phyloP scores from a whole-genome alignment of 2,888 invertebrate genomes.

The Galerucella nymphaeae region DNA sequence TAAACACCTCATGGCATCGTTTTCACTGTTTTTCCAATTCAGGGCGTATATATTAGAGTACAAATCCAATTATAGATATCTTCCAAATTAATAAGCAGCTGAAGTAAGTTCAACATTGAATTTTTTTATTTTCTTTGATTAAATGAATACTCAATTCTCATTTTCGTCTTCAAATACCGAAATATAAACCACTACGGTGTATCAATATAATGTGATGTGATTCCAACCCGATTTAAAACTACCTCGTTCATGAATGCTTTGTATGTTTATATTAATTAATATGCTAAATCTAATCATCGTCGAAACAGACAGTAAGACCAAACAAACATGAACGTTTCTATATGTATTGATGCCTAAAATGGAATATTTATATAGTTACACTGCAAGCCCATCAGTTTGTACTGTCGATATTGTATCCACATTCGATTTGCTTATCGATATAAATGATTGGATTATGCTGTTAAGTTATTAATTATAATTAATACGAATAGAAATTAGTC shows the following conservation, averaged over 20 bases:
- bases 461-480: constrained; percentile 28
- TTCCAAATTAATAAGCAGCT: no score
- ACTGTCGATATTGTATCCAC: not conserved
- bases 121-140: no score
- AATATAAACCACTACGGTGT: not conserved
- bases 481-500: constrained; percentile 15
- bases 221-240: not conserved
- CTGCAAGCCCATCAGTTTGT: not conserved
- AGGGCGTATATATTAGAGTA: no score
- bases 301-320: not conserved
- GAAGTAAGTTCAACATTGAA: no score
- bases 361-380: not conserved
- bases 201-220: not conserved
- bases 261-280: not conserved
- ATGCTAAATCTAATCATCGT: not conserved
- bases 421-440: constrained; percentile 22
- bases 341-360: no score
- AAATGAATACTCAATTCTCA: no score
- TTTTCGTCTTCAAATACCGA: not conserved
- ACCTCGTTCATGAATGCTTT: not conserved
- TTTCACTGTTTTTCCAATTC: no score
- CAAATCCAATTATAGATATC: no score
- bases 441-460: constrained; percentile 18
- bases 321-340: not conserved
- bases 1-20: no score